These are phyloP conservation scores for Drosophila lutescens DNA, from an alignment of 2,888 invertebrate species.

Conservation along the genomic window DNA sequence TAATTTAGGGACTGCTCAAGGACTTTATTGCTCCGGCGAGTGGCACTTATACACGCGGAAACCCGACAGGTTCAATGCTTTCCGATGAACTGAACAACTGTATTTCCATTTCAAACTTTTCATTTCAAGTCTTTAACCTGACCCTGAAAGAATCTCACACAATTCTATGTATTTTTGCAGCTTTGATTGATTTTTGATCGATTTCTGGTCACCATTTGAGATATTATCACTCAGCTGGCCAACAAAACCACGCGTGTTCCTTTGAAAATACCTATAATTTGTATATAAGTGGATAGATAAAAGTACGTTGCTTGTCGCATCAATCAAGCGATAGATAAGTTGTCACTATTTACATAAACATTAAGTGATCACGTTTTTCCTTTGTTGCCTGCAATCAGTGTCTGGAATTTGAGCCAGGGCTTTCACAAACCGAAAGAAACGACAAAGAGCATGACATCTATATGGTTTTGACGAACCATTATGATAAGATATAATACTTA, in stretches of 20 bases:
- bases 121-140: neutral
- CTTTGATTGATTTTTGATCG: constrained; percentile 73
- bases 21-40: constrained; percentile 4
- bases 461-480: constrained; percentile 5
- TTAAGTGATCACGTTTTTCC: constrained; percentile 45
- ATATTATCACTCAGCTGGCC: constrained; percentile 26
- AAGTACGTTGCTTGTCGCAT: constrained; percentile 29
- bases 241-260: constrained; percentile 39
- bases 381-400: constrained; percentile 38
- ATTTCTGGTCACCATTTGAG: constrained; percentile 44
- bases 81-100: constrained; percentile 73
- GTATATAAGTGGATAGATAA: constrained; percentile 32
- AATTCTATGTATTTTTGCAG: constrained; percentile 20
- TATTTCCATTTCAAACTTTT: constrained; percentile 11
- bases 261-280: constrained; percentile 19
- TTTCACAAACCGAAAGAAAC: constrained; percentile 7
- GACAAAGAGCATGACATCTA: constrained; percentile 2
- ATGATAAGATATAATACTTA: constrained; percentile 25
- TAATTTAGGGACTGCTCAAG: constrained; percentile 1
- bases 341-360: constrained; percentile 29
- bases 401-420: constrained; percentile 25
- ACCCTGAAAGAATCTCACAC: neutral
- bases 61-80: constrained; percentile 49
- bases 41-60: constrained; percentile 12
- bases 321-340: constrained; percentile 35